These are phyloP conservation scores for Percopsis transmontana DNA, from an alignment of 2,113 vertebrate genomes.

Conservation along the genomic window DNA sequence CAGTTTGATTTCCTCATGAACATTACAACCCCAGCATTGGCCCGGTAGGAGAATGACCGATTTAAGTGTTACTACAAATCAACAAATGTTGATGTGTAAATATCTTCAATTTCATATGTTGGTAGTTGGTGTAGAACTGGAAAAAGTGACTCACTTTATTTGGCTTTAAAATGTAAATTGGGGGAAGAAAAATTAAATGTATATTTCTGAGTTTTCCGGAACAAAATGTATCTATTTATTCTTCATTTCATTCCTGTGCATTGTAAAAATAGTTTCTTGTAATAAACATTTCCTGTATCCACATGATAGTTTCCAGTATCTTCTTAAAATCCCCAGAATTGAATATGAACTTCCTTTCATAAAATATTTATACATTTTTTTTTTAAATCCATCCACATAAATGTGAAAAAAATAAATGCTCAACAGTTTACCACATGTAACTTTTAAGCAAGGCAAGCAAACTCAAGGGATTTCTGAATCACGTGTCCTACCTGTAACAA, in stretches of 20 bases:
- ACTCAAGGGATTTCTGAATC: too few relatives aligned
- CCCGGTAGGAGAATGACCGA: neutral
- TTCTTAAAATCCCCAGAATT: too few relatives aligned
- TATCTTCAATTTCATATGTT: constrained; percentile 9
- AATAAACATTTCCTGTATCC: constrained; percentile 59
- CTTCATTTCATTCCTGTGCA: constrained; percentile 37
- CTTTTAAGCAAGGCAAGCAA: constrained; percentile 5
- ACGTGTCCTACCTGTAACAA: too few relatives aligned
- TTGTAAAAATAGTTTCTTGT: constrained; percentile 47
- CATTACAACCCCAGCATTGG: neutral
- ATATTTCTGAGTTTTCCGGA: constrained; percentile 33
- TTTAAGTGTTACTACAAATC: neutral
- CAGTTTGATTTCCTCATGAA: constrained; percentile 4
- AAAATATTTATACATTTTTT: constrained; percentile 16
- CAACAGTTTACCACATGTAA: constrained; percentile 8
- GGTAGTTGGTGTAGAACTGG: constrained; percentile 23
- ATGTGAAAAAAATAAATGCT: constrained; percentile 44
- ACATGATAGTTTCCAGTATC: constrained; percentile 26
- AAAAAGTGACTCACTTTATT: constrained; percentile 21
- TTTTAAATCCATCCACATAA: constrained; percentile 55
- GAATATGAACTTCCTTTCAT: too few relatives aligned
- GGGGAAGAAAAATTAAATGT: neutral
- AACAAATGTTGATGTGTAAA: neutral
- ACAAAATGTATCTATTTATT: constrained; percentile 58
- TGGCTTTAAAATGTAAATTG: constrained; percentile 39